Conservation (phyloP, 37 sponge, comb jelly and placozoan genomes). For the Cladorhizidae sp. region DNA sequence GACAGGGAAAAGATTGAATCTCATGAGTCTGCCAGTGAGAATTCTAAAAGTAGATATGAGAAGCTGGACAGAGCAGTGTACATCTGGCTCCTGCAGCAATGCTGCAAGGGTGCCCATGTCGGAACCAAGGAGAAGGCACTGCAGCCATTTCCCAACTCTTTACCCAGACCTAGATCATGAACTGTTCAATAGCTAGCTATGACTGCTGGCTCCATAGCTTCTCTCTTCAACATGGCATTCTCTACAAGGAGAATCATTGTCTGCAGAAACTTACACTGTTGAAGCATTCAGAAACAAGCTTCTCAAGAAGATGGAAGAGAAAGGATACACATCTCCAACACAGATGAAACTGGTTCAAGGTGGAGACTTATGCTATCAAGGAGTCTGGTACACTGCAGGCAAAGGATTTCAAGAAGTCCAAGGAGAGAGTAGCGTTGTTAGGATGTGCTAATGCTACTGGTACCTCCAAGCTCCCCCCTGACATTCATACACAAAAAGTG, state of each 20-base stretch:
- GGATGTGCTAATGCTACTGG: neutral
- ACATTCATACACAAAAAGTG: too few species aligned
- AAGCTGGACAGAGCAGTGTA: neutral
- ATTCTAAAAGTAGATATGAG: neutral
- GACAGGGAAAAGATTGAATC: neutral
- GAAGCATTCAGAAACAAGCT: neutral
- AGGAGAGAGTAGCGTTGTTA: neutral
- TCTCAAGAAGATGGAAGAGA: neutral
- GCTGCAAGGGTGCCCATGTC: neutral
- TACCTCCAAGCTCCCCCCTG: neutral
- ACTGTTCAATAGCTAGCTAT: too few species aligned
- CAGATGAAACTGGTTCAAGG: too few species aligned
- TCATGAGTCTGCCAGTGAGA: constrained; percentile 2
- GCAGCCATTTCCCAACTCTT: constrained; percentile 2
- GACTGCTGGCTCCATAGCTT: neutral
- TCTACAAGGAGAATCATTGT: constrained; percentile 2
- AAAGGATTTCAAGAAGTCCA: neutral
- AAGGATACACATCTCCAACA: too few species aligned
- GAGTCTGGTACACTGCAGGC: too few species aligned
- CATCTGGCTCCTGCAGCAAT: neutral
- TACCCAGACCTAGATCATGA: too few species aligned
- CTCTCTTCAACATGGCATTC: neutral
- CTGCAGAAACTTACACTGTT: neutral
- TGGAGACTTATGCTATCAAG: neutral
- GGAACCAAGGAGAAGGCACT: neutral